phyloP scores from a whole-genome alignment of 1,140 invertebrate genomes.

The Penaeus chinensis region DNA sequence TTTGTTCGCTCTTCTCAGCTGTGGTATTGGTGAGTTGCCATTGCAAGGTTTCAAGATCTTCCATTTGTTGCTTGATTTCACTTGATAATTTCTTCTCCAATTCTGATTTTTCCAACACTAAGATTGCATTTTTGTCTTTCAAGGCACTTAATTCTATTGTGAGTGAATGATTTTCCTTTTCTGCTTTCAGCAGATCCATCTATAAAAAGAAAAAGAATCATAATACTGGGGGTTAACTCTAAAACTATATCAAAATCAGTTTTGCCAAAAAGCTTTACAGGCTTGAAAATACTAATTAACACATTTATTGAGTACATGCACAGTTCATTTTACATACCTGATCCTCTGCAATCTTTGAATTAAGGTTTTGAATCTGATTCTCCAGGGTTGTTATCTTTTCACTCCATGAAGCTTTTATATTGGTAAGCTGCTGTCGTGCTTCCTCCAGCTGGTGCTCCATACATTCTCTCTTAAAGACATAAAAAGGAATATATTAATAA shows the following conservation, averaged over 20 bases:
- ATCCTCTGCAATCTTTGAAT: conserved; percentile 68
- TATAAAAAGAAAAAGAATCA: conserved; percentile 64
- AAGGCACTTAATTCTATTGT: conserved; percentile 58
- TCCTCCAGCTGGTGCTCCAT: conserved; percentile 82
- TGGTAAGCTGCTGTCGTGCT: conserved; percentile 83
- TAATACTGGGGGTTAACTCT: no score
- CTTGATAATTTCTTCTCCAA: neutral
- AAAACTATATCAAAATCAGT: conserved; percentile 13
- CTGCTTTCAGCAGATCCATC: conserved; percentile 78
- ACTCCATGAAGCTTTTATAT: conserved; percentile 91
- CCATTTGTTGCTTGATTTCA: conserved; percentile 34
- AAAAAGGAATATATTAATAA: neutral
- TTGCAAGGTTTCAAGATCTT: conserved; percentile 46
- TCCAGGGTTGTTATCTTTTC: conserved; percentile 86
- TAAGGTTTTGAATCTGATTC: conserved; percentile 76
- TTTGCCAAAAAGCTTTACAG: neutral
- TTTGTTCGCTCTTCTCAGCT: no score
- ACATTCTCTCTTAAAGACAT: conserved; percentile 33
- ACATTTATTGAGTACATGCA: no score
- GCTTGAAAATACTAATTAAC: no score
- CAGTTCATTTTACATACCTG: conserved; percentile 37
- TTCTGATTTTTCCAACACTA: conserved; percentile 9
- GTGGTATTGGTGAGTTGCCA: conserved; percentile 35
- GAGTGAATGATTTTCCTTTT: conserved; percentile 77
- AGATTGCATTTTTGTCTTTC: conserved; percentile 16